Percentiles rank a stretch among this genome's conserved stretches.
Evolutionary conservation across 2,797 vertebrate species (phyloP).

Genomic region (Sandelia bainsii): DNA sequence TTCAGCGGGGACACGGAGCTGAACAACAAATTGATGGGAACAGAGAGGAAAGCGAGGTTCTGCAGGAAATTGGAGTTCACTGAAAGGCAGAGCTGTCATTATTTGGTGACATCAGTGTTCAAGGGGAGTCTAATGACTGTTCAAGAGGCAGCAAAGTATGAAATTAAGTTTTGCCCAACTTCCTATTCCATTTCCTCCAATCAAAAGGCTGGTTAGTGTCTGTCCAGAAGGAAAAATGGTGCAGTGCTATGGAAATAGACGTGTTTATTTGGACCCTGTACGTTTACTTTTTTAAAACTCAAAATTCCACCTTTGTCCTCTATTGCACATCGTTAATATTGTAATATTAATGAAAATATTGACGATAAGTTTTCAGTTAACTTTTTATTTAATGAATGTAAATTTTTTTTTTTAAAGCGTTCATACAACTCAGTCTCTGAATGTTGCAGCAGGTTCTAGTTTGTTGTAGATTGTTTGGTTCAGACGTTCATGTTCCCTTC

Average conservation of each 20-base stretch:
- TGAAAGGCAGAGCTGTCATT: neutral
- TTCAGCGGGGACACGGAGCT: neutral
- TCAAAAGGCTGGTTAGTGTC: neutral
- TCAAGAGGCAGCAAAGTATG: slow-evolving; percentile 23
- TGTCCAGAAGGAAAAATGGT: neutral
- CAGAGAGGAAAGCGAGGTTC: neutral
- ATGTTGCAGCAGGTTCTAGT: too few species aligned
- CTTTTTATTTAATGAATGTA: too few species aligned
- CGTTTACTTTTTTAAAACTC: too few species aligned
- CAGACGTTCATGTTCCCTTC: too few species aligned
- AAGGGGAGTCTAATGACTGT: neutral
- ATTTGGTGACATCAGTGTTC: neutral
- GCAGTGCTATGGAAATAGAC: neutral
- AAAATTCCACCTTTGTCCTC: too few species aligned
- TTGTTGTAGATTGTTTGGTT: too few species aligned
- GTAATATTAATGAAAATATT: too few species aligned
- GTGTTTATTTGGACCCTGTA: too few species aligned
- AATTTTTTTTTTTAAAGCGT: too few species aligned
- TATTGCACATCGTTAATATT: too few species aligned
- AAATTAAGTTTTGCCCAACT: slow-evolving; percentile 23
- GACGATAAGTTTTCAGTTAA: too few species aligned
- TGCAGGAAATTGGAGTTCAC: slow-evolving; percentile 16
- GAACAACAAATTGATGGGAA: neutral
- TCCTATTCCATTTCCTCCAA: neutral
- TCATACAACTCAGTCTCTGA: too few species aligned